Conservation (phyloP, 1,140 invertebrate genomes). For the Limonius californicus region DNA sequence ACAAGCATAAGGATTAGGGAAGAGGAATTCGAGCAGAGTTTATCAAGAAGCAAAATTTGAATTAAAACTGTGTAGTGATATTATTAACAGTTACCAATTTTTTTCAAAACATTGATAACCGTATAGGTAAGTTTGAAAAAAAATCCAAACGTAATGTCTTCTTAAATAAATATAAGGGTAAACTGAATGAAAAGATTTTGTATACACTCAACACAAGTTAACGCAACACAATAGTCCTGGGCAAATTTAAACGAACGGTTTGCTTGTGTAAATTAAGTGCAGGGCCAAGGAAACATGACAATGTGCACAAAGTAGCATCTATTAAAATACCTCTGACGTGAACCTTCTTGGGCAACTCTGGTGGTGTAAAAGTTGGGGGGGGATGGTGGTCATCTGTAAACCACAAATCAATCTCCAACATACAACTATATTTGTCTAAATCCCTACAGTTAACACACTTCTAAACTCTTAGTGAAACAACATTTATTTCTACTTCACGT, state of each 20-base stretch:
- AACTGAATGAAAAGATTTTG: too few relatives aligned
- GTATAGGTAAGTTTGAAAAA: too few relatives aligned
- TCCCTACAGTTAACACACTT: conserved; percentile 19
- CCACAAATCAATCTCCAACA: conserved; percentile 54
- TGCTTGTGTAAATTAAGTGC: conserved; percentile 7
- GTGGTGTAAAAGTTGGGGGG: conserved; percentile 92
- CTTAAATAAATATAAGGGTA: too few relatives aligned
- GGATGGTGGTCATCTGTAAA: conserved; percentile 92
- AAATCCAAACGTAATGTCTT: too few relatives aligned
- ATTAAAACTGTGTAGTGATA: not conserved
- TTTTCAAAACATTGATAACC: too few relatives aligned
- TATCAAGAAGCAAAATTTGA: conserved; percentile 35
- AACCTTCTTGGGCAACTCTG: conserved; percentile 95
- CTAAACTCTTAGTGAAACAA: too few relatives aligned
- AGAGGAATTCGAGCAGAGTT: conserved; percentile 31
- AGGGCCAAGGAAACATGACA: conserved; percentile 1
- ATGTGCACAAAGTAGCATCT: conserved; percentile 7
- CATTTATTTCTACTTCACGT: too few relatives aligned
- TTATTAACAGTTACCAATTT: not conserved
- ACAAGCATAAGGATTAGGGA: not conserved
- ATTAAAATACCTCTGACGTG: conserved; percentile 80
- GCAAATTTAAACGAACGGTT: not conserved
- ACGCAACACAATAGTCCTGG: not conserved
- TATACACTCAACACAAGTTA: too few relatives aligned
- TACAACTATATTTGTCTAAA: conserved; percentile 24